A percentile compares a stretch with the other conserved stretches of the same genome.
Evolutionary conservation across 2,113 vertebrate genomes (phyloP).

Genomic region (Oncorhynchus masou): DNA sequence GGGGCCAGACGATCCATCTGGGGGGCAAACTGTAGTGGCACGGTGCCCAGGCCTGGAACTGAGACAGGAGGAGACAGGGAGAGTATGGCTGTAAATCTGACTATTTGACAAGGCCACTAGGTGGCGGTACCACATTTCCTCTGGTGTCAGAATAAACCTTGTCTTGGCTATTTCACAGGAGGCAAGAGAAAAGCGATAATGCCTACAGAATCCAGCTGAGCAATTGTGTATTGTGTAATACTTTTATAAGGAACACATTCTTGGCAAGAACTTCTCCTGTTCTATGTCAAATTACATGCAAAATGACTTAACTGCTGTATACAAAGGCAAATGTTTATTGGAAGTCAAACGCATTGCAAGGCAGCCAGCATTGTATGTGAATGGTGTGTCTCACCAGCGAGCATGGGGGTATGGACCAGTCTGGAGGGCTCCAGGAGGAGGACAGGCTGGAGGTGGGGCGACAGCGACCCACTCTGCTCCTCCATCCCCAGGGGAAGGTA

Average conservation of each 20-base stretch:
- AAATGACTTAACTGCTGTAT: too few species aligned
- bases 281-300: background rate
- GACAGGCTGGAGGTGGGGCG: slow-evolving; percentile 82
- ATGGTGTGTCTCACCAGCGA: slow-evolving; percentile 75
- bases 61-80: background rate
- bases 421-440: slow-evolving; percentile 89
- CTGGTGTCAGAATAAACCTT: background rate
- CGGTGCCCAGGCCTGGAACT: slow-evolving; percentile 80
- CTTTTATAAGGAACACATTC: background rate
- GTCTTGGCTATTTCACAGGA: background rate
- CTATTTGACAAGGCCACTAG: slow-evolving; percentile 38
- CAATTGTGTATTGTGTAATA: background rate
- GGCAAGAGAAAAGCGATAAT: background rate
- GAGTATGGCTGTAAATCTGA: background rate
- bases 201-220: background rate
- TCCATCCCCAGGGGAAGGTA: slow-evolving; percentile 84
- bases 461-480: slow-evolving; percentile 76
- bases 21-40: slow-evolving; percentile 82
- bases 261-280: background rate
- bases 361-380: background rate
- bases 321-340: too few species aligned
- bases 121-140: slow-evolving; percentile 14
- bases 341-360: too few species aligned
- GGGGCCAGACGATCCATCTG: slow-evolving; percentile 72
- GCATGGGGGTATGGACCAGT: slow-evolving; percentile 74